Conservation (phyloP, 2,113 vertebrate genomes). For the Cyrtonyx montezumae region DNA sequence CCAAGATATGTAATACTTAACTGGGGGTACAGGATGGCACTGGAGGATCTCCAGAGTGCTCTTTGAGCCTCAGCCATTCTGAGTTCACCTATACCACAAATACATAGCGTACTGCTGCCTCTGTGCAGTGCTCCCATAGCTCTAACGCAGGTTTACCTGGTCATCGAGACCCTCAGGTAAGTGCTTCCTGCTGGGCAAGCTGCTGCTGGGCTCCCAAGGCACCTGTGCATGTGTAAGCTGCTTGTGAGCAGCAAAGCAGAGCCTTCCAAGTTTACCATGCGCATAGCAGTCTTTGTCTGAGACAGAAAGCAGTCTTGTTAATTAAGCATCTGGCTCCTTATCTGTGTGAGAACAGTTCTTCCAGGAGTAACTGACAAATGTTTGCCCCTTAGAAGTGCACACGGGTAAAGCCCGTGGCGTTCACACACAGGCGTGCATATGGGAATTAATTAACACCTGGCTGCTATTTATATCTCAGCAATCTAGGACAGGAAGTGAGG, state of each 20-base stretch:
- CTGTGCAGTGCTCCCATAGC: background rate
- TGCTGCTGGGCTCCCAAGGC: too few relatives aligned
- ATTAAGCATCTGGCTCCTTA: background rate
- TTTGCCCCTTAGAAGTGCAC: background rate
- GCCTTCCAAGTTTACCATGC: fast-evolving
- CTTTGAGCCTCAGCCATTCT: background rate
- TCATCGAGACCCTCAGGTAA: background rate
- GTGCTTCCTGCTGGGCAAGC: background rate
- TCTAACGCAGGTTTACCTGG: background rate
- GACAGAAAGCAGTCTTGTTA: slow-evolving; percentile 13
- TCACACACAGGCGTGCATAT: background rate
- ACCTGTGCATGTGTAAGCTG: too few relatives aligned
- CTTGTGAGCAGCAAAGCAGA: background rate
- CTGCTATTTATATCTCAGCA: slow-evolving; percentile 29
- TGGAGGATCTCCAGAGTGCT: background rate
- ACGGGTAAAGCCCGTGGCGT: background rate
- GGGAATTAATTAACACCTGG: slow-evolving; percentile 48
- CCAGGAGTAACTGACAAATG: background rate
- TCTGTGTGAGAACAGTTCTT: background rate
- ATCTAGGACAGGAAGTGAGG: slow-evolving; percentile 5
- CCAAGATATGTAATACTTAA: background rate
- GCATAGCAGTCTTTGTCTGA: background rate
- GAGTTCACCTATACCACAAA: background rate
- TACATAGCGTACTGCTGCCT: fast-evolving
- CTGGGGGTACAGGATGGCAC: background rate